Conservation (phyloP, 2,888 invertebrate species). For the Octodonta nipae region DNA sequence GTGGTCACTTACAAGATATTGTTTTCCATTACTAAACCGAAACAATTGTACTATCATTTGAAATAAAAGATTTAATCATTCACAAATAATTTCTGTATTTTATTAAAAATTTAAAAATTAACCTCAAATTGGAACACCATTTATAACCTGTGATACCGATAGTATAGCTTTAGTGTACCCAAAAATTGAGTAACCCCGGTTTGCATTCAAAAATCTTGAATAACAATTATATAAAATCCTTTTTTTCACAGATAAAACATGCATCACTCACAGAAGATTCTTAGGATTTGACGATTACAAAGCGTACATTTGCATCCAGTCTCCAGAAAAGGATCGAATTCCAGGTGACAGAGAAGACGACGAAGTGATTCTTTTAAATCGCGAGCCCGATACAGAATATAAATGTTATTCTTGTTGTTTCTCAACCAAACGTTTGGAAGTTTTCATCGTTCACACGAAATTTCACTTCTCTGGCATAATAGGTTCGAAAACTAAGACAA, state of each 20-base stretch:
- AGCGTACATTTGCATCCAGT: slow-evolving; percentile 50
- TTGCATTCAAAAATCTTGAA: too few relatives aligned
- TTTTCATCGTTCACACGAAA: slow-evolving; percentile 60
- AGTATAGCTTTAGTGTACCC: too few relatives aligned
- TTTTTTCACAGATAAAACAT: slow-evolving; percentile 20
- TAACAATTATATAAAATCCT: too few relatives aligned
- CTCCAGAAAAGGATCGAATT: slow-evolving; percentile 30
- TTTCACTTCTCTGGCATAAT: slow-evolving; percentile 45
- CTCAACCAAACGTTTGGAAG: slow-evolving; percentile 54
- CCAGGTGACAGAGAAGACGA: slow-evolving; percentile 33
- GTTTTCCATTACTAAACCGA: too few relatives aligned
- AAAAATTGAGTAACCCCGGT: neutral
- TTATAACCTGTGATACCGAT: too few relatives aligned
- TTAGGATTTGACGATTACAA: slow-evolving; percentile 41
- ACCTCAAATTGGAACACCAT: too few relatives aligned
- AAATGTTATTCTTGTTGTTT: slow-evolving; percentile 34
- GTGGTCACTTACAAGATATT: too few relatives aligned
- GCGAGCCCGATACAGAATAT: slow-evolving; percentile 18
- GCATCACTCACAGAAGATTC: slow-evolving; percentile 40
- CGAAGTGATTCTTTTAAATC: slow-evolving; percentile 22
- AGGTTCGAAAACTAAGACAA: slow-evolving; percentile 17
- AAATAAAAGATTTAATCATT: too few relatives aligned
- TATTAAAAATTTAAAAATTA: too few relatives aligned
- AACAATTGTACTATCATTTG: too few relatives aligned
- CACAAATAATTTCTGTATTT: too few relatives aligned